These are phyloP conservation scores for Microctonus hyperodae DNA, from an alignment of 2,888 invertebrate species.

Conservation along the genomic window DNA sequence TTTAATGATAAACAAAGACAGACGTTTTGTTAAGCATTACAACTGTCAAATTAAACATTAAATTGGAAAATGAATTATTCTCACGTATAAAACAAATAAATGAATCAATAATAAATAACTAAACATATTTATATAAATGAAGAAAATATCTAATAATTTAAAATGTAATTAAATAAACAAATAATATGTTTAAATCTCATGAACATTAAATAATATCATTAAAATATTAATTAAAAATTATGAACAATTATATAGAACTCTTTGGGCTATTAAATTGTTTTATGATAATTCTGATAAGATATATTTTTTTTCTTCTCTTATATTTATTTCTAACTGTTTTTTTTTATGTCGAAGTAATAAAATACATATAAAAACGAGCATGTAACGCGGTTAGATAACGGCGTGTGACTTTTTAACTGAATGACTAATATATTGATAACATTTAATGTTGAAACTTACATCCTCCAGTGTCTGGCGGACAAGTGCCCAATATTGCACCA, in stretches of 20 bases:
- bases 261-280: neutral
- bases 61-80: neutral
- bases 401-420: neutral
- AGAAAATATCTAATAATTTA: slow-evolving; percentile 8
- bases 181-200: slow-evolving; percentile 14
- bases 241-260: neutral
- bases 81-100: neutral
- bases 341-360: neutral
- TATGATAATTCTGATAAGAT: neutral
- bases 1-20: slow-evolving; percentile 5
- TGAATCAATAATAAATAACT: neutral
- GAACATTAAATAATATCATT: neutral
- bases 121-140: neutral
- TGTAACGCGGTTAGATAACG: slow-evolving; percentile 16
- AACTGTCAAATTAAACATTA: neutral
- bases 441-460: slow-evolving; percentile 67
- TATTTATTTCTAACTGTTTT: slow-evolving; percentile 2
- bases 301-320: neutral
- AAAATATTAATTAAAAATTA: neutral
- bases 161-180: slow-evolving; percentile 7
- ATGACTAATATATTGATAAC: too few species aligned
- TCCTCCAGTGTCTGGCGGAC: slow-evolving; percentile 76
- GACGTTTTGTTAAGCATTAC: slow-evolving; percentile 9
- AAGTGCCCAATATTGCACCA: slow-evolving; percentile 78
- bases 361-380: slow-evolving; percentile 1